Base-by-base conservation (phyloP, 2,888 invertebrate genomes). In the Dicyrtoma fusca region DNA sequence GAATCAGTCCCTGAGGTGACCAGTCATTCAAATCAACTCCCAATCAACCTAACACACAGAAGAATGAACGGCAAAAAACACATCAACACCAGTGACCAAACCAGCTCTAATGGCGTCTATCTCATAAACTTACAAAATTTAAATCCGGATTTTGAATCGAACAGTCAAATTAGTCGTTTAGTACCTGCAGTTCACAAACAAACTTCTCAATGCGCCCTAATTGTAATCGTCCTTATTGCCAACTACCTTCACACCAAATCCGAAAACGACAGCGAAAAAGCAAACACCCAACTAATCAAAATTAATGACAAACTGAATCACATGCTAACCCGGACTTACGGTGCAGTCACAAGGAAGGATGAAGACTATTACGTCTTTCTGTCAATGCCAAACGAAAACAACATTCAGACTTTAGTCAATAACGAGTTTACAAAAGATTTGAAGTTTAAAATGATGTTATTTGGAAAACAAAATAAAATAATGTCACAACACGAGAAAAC, bases 321-420 rank as follows among this genome's bases (percentile, higher is more conserved):
- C 3, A 17, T 65, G n/a, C 47, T 65, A 17, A 65, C 65, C 11
- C 13, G 14, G 1, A 65, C 51, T 11, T 65, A 65, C 23, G 51
- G 51, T 8, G 34, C 63, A 49, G 44, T 42, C 26, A 63, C 70
- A 19, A n/a, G 14, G 2, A 63, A 70, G 34, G 63, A 61, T 61
- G 51, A 34, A 19, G 59, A 62, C 26, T 26, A 65, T 51, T 65
- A 51, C 19, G 19, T 65, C 17, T 11, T 65, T 6, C 34, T 34
- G 34, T 34, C 34, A 34, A 34, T 8, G 3, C 34, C 3, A 34
- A 34, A 34, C 34, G 34, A 3, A n/a, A n/a, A n/a, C n/a, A n/a
- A n/a, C n/a, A n/a, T n/a, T n/a, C n/a, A n/a, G n/a, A 34, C 34
- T 8, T 34, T 34, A 34, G 4, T 34, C 34, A 34, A 34, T 8